Evolutionary conservation across 2,797 vertebrate genomes (phyloP).

Genomic region (Acanthurus tractus): DNA sequence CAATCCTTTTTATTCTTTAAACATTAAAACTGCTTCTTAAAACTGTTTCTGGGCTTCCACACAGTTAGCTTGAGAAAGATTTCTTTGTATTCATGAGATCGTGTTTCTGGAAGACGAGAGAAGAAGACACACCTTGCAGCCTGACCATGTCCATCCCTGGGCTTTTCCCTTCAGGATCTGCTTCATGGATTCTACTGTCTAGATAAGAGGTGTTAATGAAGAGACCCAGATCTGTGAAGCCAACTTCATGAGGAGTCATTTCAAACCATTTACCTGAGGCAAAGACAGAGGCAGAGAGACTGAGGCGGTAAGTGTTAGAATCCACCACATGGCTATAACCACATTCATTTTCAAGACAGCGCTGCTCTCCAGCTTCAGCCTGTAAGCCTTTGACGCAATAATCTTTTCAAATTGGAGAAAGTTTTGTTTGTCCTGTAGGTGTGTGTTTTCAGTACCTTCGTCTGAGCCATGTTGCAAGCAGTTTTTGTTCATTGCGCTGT

Average conservation of each 20-base stretch:
- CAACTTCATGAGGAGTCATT: conserved; percentile 66
- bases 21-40: too few relatives aligned
- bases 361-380: not conserved
- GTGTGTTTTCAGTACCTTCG: conserved; percentile 16
- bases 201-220: conserved; percentile 57
- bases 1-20: too few relatives aligned
- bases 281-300: not conserved
- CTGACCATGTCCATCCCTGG: conserved; percentile 59
- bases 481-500: conserved; percentile 27
- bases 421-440: conserved; percentile 1
- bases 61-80: not conserved
- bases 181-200: conserved; percentile 49
- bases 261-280: conserved; percentile 70
- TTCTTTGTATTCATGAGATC: not conserved
- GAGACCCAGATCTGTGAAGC: conserved; percentile 66
- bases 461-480: not conserved
- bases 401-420: not conserved
- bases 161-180: conserved; percentile 1
- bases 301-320: not conserved
- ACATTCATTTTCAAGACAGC: not conserved
- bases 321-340: not conserved
- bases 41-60: not conserved
- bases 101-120: not conserved
- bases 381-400: not conserved
- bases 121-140: conserved; percentile 62